Evolutionary conservation across 2,888 invertebrate species (phyloP), one percentile per base, ranked within the genome.

Genomic region (Amblyjoppa fuscipennis): DNA sequence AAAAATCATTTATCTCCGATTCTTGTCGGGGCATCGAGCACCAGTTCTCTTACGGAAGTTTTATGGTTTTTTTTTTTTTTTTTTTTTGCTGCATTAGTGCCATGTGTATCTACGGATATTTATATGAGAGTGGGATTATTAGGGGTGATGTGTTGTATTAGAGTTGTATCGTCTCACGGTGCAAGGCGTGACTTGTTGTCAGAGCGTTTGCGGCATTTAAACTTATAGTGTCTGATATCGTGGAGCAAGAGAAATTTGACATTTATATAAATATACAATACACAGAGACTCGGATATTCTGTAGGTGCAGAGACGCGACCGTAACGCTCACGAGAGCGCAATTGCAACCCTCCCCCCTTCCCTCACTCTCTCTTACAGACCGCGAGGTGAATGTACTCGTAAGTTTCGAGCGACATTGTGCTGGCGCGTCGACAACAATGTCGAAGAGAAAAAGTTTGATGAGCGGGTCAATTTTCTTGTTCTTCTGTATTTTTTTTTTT

Each of bases 301-400:
- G 66, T 66, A 31, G 66, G 31, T 49, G 25, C 73, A 61, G 77
- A 77, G 70, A n/a, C 83, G 69, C 68, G 66, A 81, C 75, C 71
- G 77, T 78, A 25, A 78, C 61, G 79, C 68, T 81, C 73, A 34
- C 69, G 87, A 86, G 86, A 85, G 81, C 83, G 81, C 81, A 83
- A 85, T 83, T 83, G 89, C 85, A 20, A 20, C 81, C 83, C 84
- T 20, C 20, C 3, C 83, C 84, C 41, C 20, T 1, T 25, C 45
- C 41, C 28, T 2, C 9, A 34, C 3, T 20, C 53, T 16, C 20
- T 25, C 51, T 49, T 83, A 76, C 88, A 87, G 87, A 88, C 87
- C 87, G 88, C 87, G 91, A 91, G 91, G 91, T 91, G 91, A 91
- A 91, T 88, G 91, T 85, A 90, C 91, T 90, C 90, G 84, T 87